Percentiles rank a stretch among this genome's conserved stretches.
phyloP scores from a whole-genome alignment of 37 sponge, comb jelly and placozoan species.

The Crambe crambe region DNA sequence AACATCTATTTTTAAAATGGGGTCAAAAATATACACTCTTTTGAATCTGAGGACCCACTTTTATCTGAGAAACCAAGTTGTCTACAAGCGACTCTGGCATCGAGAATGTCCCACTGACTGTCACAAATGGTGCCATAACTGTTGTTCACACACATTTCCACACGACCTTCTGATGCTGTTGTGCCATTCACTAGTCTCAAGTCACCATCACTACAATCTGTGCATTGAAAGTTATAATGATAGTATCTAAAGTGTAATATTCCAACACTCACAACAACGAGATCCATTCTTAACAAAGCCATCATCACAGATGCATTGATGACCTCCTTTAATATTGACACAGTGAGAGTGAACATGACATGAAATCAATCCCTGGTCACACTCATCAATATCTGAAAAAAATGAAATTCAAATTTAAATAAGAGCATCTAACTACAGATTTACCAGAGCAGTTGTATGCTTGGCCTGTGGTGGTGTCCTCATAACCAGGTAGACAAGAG shows the following conservation, averaged over 20 bases:
- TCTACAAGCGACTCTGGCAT: slow-evolving; percentile 6
- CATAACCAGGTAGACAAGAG: no score
- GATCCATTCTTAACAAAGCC: no score
- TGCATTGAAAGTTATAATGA: background rate
- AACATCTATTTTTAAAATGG: background rate
- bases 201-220: slow-evolving; percentile 3
- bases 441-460: background rate
- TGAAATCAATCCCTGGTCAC: background rate
- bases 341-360: background rate
- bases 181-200: background rate
- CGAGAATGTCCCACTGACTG: slow-evolving; percentile 2
- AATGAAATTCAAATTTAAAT: background rate
- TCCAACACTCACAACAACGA: background rate
- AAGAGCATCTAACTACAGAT: no score
- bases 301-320: no score
- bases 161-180: background rate
- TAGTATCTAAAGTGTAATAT: background rate
- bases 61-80: slow-evolving; percentile 5
- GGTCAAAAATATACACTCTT: background rate
- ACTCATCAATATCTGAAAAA: slow-evolving; percentile 22
- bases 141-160: slow-evolving; percentile 8
- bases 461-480: no score
- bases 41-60: background rate
- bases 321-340: background rate
- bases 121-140: slow-evolving; percentile 6